These are phyloP conservation scores for Pica pica DNA, from an alignment of 2,113 vertebrate species.

Conservation along the genomic window DNA sequence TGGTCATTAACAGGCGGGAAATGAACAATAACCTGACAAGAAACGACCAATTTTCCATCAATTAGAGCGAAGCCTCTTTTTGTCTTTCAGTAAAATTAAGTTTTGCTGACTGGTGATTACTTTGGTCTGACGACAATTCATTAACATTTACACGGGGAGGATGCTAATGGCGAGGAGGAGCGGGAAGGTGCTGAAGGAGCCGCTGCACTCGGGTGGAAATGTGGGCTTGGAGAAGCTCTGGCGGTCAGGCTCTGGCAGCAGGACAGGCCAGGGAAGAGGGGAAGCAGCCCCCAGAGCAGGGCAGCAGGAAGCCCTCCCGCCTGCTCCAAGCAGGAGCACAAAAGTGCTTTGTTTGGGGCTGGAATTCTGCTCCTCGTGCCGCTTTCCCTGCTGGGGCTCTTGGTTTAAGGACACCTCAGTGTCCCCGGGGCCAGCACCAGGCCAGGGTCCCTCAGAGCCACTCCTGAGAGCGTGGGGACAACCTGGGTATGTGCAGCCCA, in stretches of 20 bases:
- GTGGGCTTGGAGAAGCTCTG: not conserved
- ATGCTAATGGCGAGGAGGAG: not conserved
- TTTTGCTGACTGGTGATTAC: conserved; percentile 46
- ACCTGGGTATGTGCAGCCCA: accelerated
- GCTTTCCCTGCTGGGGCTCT: not conserved
- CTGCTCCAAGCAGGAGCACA: not conserved
- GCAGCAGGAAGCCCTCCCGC: not conserved
- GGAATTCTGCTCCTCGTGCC: not conserved
- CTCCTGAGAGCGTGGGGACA: not conserved
- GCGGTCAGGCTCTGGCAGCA: not conserved
- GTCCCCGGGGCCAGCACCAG: not conserved
- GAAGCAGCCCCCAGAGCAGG: not conserved
- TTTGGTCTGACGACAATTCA: conserved; percentile 39
- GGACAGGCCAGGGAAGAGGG: not conserved
- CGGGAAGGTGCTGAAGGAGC: not conserved
- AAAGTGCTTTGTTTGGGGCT: not conserved
- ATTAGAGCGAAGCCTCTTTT: conserved; percentile 52
- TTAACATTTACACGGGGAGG: conserved; percentile 10
- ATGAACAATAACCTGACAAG: conserved; percentile 64
- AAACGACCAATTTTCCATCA: conserved; percentile 61
- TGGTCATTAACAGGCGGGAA: conserved; percentile 53
- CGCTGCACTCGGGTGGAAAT: accelerated
- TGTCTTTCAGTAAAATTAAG: conserved; percentile 46
- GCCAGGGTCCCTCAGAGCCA: not conserved
- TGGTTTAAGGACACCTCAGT: accelerated